Evolutionary conservation across 2,888 invertebrate species (phyloP).

Genomic region (Pyrrhia umbra): DNA sequence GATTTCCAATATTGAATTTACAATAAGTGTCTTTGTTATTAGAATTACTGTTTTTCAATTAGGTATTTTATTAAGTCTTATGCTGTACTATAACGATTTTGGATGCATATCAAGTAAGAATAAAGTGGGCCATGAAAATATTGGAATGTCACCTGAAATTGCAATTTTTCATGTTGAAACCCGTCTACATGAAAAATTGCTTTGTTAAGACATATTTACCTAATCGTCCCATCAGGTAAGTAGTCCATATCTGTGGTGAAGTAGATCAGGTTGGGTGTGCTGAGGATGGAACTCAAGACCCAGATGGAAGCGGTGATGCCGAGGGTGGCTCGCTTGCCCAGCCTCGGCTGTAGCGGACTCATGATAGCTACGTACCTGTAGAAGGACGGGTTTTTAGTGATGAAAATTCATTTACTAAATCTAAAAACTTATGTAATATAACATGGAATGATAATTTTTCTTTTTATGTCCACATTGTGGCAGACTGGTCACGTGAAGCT

Average conservation of each 20-base stretch:
- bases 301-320: slow-evolving; percentile 96
- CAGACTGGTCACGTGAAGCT: too few relatives aligned
- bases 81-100: too few relatives aligned
- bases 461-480: too few relatives aligned
- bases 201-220: slow-evolving; percentile 71
- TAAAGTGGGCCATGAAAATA: background rate
- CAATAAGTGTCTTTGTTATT: too few relatives aligned
- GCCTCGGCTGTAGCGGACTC: slow-evolving; percentile 96
- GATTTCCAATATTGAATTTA: slow-evolving; percentile 6
- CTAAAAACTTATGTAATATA: too few relatives aligned
- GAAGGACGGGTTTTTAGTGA: background rate
- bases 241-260: slow-evolving; percentile 93
- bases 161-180: too few relatives aligned
- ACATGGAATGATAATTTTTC: too few relatives aligned
- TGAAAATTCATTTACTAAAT: too few relatives aligned
- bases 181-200: too few relatives aligned
- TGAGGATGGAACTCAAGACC: slow-evolving; percentile 94
- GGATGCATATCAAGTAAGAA: too few relatives aligned
- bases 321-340: slow-evolving; percentile 96
- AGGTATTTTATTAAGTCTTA: too few relatives aligned
- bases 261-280: slow-evolving; percentile 96
- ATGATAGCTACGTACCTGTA: slow-evolving; percentile 98
- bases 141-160: background rate
- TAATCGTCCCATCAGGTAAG: slow-evolving; percentile 81
- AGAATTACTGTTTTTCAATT: too few relatives aligned